Evolutionary conservation across 2,113 vertebrate species (phyloP).

Genomic region (Lonchura striata): DNA sequence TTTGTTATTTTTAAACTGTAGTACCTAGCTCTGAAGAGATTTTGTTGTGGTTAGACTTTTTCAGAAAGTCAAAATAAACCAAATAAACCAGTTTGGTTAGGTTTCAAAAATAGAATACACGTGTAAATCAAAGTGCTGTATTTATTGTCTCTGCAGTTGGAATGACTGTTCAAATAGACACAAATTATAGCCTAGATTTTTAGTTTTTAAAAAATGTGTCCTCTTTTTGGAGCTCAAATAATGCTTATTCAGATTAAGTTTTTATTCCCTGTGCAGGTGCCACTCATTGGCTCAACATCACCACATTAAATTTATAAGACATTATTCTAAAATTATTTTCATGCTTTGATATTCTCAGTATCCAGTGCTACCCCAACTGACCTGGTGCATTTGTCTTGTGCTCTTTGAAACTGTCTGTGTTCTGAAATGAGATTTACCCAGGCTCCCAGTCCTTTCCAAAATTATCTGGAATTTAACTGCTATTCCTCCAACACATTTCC

Average conservation of each 20-base stretch:
- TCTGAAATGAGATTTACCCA: neutral
- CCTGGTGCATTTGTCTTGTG: neutral
- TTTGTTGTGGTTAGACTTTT: slow-evolving; percentile 57
- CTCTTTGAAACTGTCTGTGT: neutral
- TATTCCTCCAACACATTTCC: neutral
- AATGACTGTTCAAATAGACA: slow-evolving; percentile 1
- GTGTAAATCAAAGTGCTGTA: slow-evolving; percentile 26
- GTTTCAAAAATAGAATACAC: slow-evolving; percentile 44
- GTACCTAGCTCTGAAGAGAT: slow-evolving; percentile 6
- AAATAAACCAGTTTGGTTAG: slow-evolving; percentile 51
- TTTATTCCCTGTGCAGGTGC: neutral
- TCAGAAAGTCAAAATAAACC: slow-evolving; percentile 65
- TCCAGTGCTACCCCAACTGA: neutral
- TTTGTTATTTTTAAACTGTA: slow-evolving; percentile 42
- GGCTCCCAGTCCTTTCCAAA: neutral
- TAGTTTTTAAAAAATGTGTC: neutral
- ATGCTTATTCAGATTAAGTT: neutral
- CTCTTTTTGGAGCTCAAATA: neutral
- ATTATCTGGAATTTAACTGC: neutral
- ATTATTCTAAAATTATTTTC: neutral
- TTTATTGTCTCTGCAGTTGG: slow-evolving; percentile 27
- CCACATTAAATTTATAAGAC: neutral
- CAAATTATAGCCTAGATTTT: neutral
- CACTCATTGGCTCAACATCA: neutral
- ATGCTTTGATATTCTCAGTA: neutral